A percentile compares a stretch with the other conserved stretches of the same genome.
phyloP scores from a whole-genome alignment of 1,140 invertebrate genomes.

The Danaus plexippus region DNA sequence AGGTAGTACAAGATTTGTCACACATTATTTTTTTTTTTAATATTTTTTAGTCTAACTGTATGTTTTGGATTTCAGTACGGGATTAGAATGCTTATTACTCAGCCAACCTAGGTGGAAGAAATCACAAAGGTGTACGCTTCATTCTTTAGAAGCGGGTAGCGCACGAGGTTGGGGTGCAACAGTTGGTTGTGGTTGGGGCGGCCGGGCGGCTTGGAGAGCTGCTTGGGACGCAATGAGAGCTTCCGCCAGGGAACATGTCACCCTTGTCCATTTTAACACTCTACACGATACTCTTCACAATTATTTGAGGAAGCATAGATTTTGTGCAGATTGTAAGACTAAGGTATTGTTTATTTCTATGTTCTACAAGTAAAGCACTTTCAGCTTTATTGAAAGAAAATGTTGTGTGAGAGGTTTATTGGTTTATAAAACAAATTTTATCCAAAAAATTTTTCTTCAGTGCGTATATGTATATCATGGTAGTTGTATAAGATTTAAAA shows the following conservation, averaged over 20 bases:
- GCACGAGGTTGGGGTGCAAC: slow-evolving; percentile 75
- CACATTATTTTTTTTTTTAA: neutral
- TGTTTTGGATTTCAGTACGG: slow-evolving; percentile 70
- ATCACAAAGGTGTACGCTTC: slow-evolving; percentile 86
- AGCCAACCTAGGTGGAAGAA: slow-evolving; percentile 89
- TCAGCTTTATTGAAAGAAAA: no score
- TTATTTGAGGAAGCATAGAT: slow-evolving; percentile 92
- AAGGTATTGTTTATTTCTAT: slow-evolving; percentile 75
- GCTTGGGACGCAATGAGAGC: slow-evolving; percentile 91
- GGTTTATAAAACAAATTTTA: no score
- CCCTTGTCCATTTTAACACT: slow-evolving; percentile 86
- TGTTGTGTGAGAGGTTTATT: no score
- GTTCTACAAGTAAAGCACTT: no score
- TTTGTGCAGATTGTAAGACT: slow-evolving; percentile 92
- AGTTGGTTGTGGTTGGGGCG: slow-evolving; percentile 68
- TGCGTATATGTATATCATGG: neutral
- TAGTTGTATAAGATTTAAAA: no score
- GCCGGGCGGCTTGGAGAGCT: slow-evolving; percentile 79
- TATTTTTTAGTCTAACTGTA: neutral
- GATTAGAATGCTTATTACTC: slow-evolving; percentile 83
- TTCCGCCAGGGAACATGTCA: slow-evolving; percentile 87
- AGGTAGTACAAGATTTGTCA: slow-evolving; percentile 73
- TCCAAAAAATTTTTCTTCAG: neutral
- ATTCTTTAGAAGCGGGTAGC: slow-evolving; percentile 89
- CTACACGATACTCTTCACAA: slow-evolving; percentile 88